phyloP scores from a whole-genome alignment of 2,113 vertebrate species.

The Xiphophorus couchianus region DNA sequence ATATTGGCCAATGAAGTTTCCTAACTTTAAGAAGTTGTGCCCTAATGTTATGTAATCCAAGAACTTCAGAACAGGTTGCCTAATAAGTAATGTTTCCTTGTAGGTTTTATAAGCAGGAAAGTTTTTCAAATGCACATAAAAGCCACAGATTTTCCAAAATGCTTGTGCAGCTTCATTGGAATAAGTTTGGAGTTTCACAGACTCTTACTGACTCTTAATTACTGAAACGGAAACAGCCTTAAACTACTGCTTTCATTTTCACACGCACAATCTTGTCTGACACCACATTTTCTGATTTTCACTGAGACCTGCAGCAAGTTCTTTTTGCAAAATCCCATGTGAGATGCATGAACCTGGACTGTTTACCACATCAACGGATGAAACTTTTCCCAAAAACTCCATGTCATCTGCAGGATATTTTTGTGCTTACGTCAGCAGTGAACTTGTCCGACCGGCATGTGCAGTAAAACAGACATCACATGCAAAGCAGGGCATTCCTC shows the following conservation, averaged over 20 bases:
- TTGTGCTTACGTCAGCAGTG: conserved; percentile 37
- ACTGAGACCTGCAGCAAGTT: background rate
- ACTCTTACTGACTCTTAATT: background rate
- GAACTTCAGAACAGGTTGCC: background rate
- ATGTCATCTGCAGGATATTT: conserved; percentile 21
- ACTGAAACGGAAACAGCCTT: background rate
- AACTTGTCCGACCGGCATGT: conserved; percentile 15
- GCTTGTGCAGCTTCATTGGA: background rate
- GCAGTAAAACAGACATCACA: conserved; percentile 5
- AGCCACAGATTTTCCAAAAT: background rate
- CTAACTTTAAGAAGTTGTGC: background rate
- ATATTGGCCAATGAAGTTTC: background rate
- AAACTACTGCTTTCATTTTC: background rate
- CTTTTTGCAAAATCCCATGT: background rate
- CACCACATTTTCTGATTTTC: background rate
- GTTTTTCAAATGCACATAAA: background rate
- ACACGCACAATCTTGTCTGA: conserved; percentile 19
- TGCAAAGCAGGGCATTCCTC: conserved; percentile 57
- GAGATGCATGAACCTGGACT: background rate
- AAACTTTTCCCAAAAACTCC: conserved; percentile 54
- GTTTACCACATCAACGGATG: conserved; percentile 1
- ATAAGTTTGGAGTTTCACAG: background rate
- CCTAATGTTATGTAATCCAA: conserved; percentile 1
- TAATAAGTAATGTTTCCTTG: background rate
- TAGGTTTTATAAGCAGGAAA: background rate